These are phyloP conservation scores for Mustela nigripes DNA, from an alignment of 2,113 vertebrate species.

Conservation along the genomic window DNA sequence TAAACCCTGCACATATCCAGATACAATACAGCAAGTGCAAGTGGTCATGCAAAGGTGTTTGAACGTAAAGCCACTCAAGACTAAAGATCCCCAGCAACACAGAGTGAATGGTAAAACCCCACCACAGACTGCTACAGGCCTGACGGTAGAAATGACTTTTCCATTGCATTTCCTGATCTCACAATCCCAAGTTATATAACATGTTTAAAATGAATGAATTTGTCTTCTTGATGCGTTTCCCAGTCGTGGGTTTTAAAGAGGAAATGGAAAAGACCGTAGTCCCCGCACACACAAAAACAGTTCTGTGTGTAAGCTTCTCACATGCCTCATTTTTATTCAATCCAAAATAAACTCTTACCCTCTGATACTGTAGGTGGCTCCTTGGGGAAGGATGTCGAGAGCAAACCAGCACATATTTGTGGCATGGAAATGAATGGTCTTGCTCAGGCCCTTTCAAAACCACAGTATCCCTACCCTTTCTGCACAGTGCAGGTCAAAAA, in stretches of 20 bases:
- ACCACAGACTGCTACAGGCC: constrained; percentile 31
- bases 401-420: constrained; percentile 48
- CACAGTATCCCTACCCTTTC: neutral
- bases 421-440: neutral
- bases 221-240: constrained; percentile 87
- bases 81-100: constrained; percentile 61
- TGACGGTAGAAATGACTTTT: constrained; percentile 82
- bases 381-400: constrained; percentile 32
- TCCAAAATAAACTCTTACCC: constrained; percentile 68
- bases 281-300: constrained; percentile 69
- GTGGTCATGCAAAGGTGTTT: constrained; percentile 22
- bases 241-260: constrained; percentile 83
- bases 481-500: neutral
- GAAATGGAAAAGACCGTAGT: constrained; percentile 86
- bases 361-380: constrained; percentile 61
- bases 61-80: constrained; percentile 48
- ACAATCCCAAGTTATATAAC: constrained; percentile 73
- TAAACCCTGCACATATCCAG: constrained; percentile 36
- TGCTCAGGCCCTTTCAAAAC: constrained; percentile 40
- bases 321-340: constrained; percentile 74
- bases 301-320: constrained; percentile 76
- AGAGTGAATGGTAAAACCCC: constrained; percentile 47
- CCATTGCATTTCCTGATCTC: constrained; percentile 85
- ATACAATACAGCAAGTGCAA: neutral
- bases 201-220: constrained; percentile 85